phyloP scores from a whole-genome alignment of 2,888 invertebrate genomes.

The Caenorhabditis drosophilae region DNA sequence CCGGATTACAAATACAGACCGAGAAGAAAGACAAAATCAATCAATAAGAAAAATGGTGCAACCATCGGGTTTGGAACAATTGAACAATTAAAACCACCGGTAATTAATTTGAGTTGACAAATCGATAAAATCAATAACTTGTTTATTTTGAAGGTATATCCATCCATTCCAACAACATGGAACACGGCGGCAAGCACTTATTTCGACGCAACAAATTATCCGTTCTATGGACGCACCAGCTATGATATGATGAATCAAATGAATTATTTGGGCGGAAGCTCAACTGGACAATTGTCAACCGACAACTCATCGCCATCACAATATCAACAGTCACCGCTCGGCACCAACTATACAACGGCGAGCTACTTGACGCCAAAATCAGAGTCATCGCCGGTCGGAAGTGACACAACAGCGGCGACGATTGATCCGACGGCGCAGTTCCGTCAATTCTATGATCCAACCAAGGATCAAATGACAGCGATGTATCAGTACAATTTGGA shows the following conservation, averaged over 20 bases:
- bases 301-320: conserved; percentile 39
- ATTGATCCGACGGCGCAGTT: conserved; percentile 24
- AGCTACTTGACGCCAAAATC: conserved; percentile 52
- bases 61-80: conserved; percentile 24
- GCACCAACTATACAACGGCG: conserved; percentile 29
- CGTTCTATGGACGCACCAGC: conserved; percentile 9
- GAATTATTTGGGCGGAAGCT: conserved; percentile 20
- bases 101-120: conserved; percentile 6
- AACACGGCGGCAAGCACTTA: conserved; percentile 27
- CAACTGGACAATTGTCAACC: conserved; percentile 14
- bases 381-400: conserved; percentile 39
- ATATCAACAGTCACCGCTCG: conserved; percentile 43
- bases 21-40: conserved; percentile 63
- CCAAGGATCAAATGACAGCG: conserved; percentile 28
- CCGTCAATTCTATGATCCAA: conserved; percentile 33
- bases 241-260: conserved; percentile 42
- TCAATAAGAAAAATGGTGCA: conserved; percentile 48
- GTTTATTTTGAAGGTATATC: conserved; percentile 26
- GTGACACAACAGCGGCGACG: conserved; percentile 24
- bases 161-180: conserved; percentile 38
- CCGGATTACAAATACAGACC: conserved; percentile 69
- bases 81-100: conserved; percentile 42
- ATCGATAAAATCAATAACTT: too few species aligned
- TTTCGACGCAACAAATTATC: conserved; percentile 25
- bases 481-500: conserved; percentile 27